Base-by-base conservation (phyloP, 2,888 invertebrate genomes). In the Polylopha cassiicola region DNA sequence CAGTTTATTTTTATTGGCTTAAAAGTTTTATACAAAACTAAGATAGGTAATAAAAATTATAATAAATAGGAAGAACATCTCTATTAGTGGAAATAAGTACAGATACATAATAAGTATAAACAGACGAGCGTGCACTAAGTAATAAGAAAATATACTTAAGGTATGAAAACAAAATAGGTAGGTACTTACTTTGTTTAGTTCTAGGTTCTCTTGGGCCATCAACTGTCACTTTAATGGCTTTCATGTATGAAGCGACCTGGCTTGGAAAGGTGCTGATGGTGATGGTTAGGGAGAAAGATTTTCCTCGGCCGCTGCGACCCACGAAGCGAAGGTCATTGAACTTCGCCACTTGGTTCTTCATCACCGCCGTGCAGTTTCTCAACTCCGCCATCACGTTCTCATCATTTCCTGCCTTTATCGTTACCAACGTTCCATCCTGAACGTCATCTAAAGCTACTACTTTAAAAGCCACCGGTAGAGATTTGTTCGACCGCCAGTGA, bases 151-250 rank as follows among this genome's bases (percentile, higher is more conserved):
- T n/a, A n/a, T n/a, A n/a, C n/a, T n/a, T n/a, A n/a, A n/a, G n/a
- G n/a, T n/a, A n/a, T n/a, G n/a, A n/a, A 44, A 22, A 23, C 33
- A 44, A n/a, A 34, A 33, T 22, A 6, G 8, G 10, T 42, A 32
- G 22, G 41, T 52, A 92, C 96, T 94, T 89, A 97, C 97, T 95
- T 87, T 95, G 95, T 82, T 97, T 98, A 54, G 96, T 96, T 79
- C 98, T 88, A 8, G 99, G 98, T 85, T 99, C 98, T 61, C 99
- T 87, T 0, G 99, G 99, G 60, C 99, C 99, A 69, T 99, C 99
- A 17, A 99, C 99, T 11, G 99, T 99, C 39, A 99, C 98, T 89
- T 99, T 99, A 76, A 99, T 99, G 36, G 98, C 98, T 73, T 98
- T 98, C 60, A 87, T 91, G 76, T 98, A 99, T 3, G 95, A 94